Evolutionary conservation across 2,113 vertebrate genomes (phyloP).

Genomic region (Bothrops jararaca): DNA sequence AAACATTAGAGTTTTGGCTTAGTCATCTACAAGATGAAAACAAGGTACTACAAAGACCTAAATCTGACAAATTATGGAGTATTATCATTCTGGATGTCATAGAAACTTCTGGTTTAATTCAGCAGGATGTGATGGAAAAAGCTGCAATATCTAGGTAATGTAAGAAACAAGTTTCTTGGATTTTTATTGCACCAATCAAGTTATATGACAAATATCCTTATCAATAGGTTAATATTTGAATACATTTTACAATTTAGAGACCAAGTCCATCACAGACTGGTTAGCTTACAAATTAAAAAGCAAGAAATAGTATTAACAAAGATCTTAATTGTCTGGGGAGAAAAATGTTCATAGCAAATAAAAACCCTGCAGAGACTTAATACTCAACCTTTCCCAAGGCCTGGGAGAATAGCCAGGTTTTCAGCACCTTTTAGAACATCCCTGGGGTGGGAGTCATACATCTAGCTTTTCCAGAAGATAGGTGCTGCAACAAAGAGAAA

Average conservation of each 20-base stretch:
- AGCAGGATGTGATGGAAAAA: constrained; percentile 97
- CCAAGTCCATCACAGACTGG: not conserved
- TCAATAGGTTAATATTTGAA: not conserved
- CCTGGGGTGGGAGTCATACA: not conserved
- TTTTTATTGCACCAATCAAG: not conserved
- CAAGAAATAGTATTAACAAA: not conserved
- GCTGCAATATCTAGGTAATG: constrained; percentile 88
- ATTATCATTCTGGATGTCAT: constrained; percentile 94
- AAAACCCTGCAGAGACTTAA: not conserved
- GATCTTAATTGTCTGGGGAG: not conserved
- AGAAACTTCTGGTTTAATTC: constrained; percentile 90
- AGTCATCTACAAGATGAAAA: constrained; percentile 84
- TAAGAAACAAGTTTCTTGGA: not conserved
- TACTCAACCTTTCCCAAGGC: not conserved
- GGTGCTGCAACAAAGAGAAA: not conserved
- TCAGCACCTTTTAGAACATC: not conserved
- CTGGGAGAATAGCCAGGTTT: not conserved
- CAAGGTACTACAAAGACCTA: constrained; percentile 83
- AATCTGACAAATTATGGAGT: constrained; percentile 90
- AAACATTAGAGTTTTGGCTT: constrained; percentile 89
- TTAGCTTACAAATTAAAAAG: not conserved
- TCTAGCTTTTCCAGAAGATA: not conserved
- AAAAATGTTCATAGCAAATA: not conserved
- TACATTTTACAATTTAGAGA: not conserved
- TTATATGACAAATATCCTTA: not conserved